These are phyloP conservation scores for Pogonomyrmex californicus DNA, from an alignment of 1,140 invertebrate species.

Conservation along the genomic window DNA sequence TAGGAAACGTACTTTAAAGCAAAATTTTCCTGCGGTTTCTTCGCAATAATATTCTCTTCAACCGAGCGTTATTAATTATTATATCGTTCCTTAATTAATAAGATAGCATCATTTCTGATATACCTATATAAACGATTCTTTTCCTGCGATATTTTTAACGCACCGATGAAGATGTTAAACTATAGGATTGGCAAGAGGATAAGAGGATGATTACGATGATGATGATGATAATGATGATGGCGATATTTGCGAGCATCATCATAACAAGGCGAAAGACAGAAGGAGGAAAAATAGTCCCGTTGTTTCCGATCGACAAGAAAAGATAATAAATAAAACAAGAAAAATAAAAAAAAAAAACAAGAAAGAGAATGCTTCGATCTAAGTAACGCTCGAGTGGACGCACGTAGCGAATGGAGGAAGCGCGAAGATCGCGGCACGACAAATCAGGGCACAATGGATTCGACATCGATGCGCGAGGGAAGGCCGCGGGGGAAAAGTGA, in stretches of 20 bases:
- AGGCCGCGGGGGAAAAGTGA: not conserved
- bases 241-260: conserved; percentile 16
- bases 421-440: conserved; percentile 8
- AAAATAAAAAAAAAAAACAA: too few species aligned
- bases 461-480: conserved; percentile 18
- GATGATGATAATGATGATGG: conserved; percentile 30
- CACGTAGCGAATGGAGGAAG: not conserved
- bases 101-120: conserved; percentile 28
- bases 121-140: not conserved
- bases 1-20: not conserved
- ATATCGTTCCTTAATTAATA: conserved; percentile 77
- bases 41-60: conserved; percentile 37
- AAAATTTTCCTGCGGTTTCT: not conserved
- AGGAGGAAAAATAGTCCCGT: not conserved
- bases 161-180: not conserved
- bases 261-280: not conserved
- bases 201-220: conserved; percentile 23
- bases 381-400: conserved; percentile 3
- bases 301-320: not conserved
- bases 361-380: not conserved
- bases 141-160: not conserved
- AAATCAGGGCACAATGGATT: conserved; percentile 23
- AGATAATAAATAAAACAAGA: not conserved
- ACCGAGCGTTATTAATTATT: conserved; percentile 78
- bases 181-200: not conserved